Conservation (phyloP, 2,888 invertebrate species). For the Lasioglossum zephyrum region DNA sequence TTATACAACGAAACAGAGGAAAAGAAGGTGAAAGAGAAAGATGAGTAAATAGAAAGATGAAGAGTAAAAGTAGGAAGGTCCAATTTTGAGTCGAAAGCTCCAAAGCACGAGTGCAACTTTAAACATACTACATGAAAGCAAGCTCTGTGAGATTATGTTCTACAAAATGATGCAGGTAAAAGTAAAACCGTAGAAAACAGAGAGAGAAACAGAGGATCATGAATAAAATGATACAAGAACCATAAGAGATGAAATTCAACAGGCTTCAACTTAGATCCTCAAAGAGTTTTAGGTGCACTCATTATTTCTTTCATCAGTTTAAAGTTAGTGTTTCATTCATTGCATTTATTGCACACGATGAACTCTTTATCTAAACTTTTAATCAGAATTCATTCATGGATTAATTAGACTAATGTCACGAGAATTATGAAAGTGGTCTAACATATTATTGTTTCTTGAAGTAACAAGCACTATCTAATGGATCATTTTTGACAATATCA, state of each 20-base stretch:
- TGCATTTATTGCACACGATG: background rate
- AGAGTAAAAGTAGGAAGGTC: background rate
- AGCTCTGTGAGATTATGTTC: background rate
- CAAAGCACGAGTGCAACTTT: background rate
- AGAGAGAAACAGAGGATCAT: background rate
- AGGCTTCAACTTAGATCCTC: background rate
- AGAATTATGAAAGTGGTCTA: no score
- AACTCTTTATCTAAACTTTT: background rate
- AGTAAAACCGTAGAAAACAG: background rate
- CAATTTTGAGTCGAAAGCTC: background rate
- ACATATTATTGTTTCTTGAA: no score
- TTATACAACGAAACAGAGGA: background rate
- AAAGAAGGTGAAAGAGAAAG: background rate
- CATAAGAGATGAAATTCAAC: background rate
- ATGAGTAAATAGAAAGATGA: background rate
- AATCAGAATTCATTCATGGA: background rate
- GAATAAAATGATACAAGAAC: background rate
- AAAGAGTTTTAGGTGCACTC: background rate
- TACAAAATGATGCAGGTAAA: background rate
- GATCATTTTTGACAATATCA: no score
- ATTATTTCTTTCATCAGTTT: background rate
- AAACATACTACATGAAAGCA: background rate
- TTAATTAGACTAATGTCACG: no score
- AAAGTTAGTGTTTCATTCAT: background rate
- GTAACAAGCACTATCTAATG: no score